A percentile compares a stretch with the other conserved stretches of the same genome.
These are phyloP conservation scores for Aplysia californica DNA, from an alignment of 1,140 invertebrate genomes.

Conservation along the genomic window DNA sequence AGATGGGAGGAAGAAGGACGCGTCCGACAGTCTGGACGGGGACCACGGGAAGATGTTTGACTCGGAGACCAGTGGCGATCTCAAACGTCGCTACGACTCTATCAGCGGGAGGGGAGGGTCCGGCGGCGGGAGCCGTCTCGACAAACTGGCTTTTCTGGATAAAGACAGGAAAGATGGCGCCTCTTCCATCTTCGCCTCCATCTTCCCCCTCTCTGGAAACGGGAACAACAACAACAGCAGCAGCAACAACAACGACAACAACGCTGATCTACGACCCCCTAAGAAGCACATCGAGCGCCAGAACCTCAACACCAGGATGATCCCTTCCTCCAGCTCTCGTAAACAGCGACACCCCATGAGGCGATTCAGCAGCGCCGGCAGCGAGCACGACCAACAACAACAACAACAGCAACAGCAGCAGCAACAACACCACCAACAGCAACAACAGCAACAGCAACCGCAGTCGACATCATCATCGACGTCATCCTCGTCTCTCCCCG, in stretches of 20 bases:
- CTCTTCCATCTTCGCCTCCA: too few relatives aligned
- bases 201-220: not conserved
- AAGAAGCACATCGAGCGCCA: slow-evolving; percentile 39
- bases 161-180: not conserved
- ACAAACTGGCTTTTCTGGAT: not conserved
- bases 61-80: not conserved
- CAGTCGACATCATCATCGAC: slow-evolving; percentile 34
- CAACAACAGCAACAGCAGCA: not conserved
- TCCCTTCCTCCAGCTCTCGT: slow-evolving; percentile 45
- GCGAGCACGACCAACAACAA: slow-evolving; percentile 45
- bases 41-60: not conserved
- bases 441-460: not conserved
- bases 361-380: slow-evolving; percentile 50
- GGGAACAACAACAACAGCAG: not conserved
- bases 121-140: not conserved
- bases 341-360: slow-evolving; percentile 61
- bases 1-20: not conserved
- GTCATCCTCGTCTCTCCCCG: slow-evolving; percentile 35
- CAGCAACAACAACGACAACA: slow-evolving; percentile 8
- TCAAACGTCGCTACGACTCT: not conserved
- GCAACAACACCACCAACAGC: slow-evolving; percentile 36
- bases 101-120: not conserved
- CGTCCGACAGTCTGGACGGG: not conserved
- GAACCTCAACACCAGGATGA: slow-evolving; percentile 58
- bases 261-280: slow-evolving; percentile 23